These are phyloP conservation scores for Hypercompe scribonia DNA, from an alignment of 2,888 invertebrate species.

Conservation along the genomic window DNA sequence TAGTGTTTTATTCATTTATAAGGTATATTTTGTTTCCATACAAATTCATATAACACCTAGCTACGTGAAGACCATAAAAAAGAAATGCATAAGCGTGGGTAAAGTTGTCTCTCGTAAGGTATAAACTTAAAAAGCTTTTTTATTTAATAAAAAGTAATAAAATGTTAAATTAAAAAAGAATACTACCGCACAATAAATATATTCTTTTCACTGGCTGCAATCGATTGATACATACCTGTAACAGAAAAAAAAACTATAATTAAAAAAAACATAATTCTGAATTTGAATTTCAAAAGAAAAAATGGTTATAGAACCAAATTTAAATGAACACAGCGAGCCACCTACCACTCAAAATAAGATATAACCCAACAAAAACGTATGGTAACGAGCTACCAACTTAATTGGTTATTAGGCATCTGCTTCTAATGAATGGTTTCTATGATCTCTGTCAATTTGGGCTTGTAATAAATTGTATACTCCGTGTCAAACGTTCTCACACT, in stretches of 20 bases:
- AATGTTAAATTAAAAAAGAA: neutral
- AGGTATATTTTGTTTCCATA: neutral
- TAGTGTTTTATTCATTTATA: no score
- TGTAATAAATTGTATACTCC: conserved; percentile 46
- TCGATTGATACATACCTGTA: conserved; percentile 53
- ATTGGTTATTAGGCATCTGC: conserved; percentile 76
- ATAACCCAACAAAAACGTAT: conserved; percentile 26
- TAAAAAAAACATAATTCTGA: neutral
- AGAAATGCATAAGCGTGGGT: no score
- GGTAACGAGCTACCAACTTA: conserved; percentile 52
- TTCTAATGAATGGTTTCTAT: conserved; percentile 71
- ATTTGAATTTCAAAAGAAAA: neutral
- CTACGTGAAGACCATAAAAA: no score
- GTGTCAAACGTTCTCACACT: conserved; percentile 54
- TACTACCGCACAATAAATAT: neutral
- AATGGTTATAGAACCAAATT: neutral
- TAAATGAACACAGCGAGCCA: conserved; percentile 26
- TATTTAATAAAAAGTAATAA: neutral
- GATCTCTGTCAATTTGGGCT: conserved; percentile 55
- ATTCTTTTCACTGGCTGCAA: neutral
- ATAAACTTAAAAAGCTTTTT: no score
- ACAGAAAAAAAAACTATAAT: conserved; percentile 40
- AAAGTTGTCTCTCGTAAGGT: no score
- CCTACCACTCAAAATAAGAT: conserved; percentile 43
- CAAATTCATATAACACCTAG: neutral